These are phyloP conservation scores for Ctenosaura bakeri DNA, from an alignment of 2,797 vertebrate genomes.

Conservation along the genomic window DNA sequence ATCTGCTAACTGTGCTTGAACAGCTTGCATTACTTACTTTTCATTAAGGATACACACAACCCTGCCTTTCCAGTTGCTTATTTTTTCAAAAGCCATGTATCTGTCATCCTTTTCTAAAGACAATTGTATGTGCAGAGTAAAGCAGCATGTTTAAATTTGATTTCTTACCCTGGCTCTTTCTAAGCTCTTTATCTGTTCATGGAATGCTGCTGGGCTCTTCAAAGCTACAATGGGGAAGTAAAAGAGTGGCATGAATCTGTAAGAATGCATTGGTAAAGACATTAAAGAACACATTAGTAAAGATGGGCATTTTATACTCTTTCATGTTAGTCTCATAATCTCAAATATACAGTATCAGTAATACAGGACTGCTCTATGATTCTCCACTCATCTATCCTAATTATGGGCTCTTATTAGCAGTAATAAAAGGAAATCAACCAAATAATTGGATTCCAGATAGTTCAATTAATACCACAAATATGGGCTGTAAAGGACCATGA, in stretches of 20 bases:
- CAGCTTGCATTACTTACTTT: neutral
- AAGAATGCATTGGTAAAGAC: neutral
- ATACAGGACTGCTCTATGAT: neutral
- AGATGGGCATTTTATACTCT: neutral
- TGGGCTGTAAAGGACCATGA: neutral
- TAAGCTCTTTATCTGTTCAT: conserved; percentile 95
- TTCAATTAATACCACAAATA: neutral
- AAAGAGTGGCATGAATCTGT: conserved; percentile 47
- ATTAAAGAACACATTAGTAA: neutral
- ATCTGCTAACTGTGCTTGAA: neutral
- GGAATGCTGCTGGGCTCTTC: conserved; percentile 95
- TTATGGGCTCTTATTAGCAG: neutral
- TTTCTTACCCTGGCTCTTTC: conserved; percentile 93
- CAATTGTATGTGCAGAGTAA: conserved; percentile 41
- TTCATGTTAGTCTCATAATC: neutral
- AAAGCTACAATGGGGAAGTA: conserved; percentile 85
- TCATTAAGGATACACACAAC: conserved; percentile 1
- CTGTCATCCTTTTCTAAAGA: conserved; percentile 22
- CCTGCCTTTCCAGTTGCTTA: neutral
- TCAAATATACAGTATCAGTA: neutral
- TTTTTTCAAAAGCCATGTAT: neutral
- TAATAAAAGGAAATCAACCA: neutral
- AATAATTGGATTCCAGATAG: neutral
- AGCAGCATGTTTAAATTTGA: conserved; percentile 47
- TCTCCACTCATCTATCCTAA: neutral